A percentile compares a stretch with the other conserved stretches of the same genome.
Evolutionary conservation across 2,113 vertebrate species (phyloP).

Genomic region (Passer montanus): DNA sequence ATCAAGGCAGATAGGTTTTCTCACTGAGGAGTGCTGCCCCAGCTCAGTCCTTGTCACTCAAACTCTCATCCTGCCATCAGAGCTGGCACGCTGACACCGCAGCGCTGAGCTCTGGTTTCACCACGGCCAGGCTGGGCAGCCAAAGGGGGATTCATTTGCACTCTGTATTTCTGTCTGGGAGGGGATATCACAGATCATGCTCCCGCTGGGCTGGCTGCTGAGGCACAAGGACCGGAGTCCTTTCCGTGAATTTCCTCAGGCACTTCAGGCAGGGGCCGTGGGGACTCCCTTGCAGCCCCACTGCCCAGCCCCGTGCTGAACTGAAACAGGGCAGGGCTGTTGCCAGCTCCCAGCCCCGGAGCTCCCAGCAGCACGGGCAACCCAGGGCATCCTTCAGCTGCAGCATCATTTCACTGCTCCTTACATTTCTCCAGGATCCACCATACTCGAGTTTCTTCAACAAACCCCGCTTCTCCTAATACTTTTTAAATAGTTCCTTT

Average conservation of each 20-base stretch:
- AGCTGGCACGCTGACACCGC: neutral
- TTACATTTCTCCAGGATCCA: neutral
- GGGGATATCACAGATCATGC: neutral
- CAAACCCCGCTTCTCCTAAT: neutral
- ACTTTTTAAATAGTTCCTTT: neutral
- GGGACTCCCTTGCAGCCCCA: neutral
- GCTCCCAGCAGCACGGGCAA: fast-evolving
- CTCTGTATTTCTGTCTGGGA: fast-evolving
- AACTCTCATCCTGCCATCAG: neutral
- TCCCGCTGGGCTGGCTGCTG: neutral
- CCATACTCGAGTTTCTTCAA: neutral
- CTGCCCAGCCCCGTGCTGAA: neutral
- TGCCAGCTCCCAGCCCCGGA: neutral
- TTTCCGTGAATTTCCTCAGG: fast-evolving
- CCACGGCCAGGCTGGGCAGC: fast-evolving
- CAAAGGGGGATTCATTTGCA: fast-evolving
- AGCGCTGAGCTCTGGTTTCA: neutral
- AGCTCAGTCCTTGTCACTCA: neutral
- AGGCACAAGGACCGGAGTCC: fast-evolving
- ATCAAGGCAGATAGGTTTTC: neutral
- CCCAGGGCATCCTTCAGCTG: neutral
- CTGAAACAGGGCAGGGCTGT: neutral
- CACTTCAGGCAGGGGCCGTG: fast-evolving
- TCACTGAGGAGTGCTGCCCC: neutral
- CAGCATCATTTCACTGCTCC: neutral